Conservation (phyloP, 1,140 invertebrate genomes). For the Drosophila melanica region DNA sequence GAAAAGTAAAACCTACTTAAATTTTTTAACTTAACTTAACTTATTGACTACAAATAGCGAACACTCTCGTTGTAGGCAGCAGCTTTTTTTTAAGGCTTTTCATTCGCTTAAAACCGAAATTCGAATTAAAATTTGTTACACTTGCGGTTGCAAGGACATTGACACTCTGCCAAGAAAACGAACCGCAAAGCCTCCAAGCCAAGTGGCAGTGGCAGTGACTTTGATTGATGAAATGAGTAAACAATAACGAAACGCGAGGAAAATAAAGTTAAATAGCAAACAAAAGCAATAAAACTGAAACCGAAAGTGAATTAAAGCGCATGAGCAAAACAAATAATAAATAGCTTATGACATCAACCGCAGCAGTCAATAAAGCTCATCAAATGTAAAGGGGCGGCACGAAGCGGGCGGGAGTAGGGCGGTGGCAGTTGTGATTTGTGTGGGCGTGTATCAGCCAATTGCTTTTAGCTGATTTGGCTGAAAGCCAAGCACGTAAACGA, state of each 20-base stretch:
- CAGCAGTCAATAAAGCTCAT: slow-evolving; percentile 38
- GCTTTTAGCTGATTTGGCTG: slow-evolving; percentile 34
- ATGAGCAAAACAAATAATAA: slow-evolving; percentile 50
- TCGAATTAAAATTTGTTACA: slow-evolving; percentile 51
- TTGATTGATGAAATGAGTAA: slow-evolving; percentile 61
- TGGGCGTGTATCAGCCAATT: slow-evolving; percentile 33
- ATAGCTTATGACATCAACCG: slow-evolving; percentile 58
- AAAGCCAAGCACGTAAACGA: slow-evolving; percentile 32
- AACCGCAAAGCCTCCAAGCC: slow-evolving; percentile 21
- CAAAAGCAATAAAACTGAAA: slow-evolving; percentile 27
- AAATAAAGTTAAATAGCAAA: slow-evolving; percentile 32
- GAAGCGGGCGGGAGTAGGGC: not conserved
- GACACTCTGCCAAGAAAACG: slow-evolving; percentile 40
- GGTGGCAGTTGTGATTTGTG: slow-evolving; percentile 3
- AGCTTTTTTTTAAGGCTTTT: not conserved
- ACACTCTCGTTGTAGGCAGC: no score
- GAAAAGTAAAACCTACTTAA: no score
- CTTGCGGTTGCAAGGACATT: slow-evolving; percentile 49
- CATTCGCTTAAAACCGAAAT: not conserved
- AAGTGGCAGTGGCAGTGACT: slow-evolving; percentile 33
- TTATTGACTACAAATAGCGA: no score
- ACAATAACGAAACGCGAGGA: slow-evolving; percentile 41
- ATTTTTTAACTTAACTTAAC: no score
- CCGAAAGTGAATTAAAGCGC: slow-evolving; percentile 56
- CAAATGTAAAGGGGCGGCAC: slow-evolving; percentile 7